Evolutionary conservation across 2,888 invertebrate genomes (phyloP), one percentile per base, ranked within the genome.

Genomic region (Caenorhabditis sp.): DNA sequence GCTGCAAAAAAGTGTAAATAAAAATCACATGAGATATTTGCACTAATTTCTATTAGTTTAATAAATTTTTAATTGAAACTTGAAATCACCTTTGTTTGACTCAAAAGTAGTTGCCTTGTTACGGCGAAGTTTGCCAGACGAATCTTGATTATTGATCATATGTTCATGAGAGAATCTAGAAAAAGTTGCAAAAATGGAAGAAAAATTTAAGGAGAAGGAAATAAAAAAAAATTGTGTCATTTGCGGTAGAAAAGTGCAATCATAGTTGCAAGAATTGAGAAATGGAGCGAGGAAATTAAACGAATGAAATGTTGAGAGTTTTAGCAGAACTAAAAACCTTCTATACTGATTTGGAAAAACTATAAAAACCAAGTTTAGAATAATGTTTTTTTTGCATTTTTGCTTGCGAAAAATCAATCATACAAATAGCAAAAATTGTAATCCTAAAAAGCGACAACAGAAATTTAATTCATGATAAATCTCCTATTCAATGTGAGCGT

Each of bases 21-120:
- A 43, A 43, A 43, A 43, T 43, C 43, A 43, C 43, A 23, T 52
- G 23, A 21, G 21, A 3, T 52, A 20, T 52, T 23, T 8, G 31
- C 23, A 31, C 61, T 31, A 49, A 21, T 31, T 31, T 31, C 31
- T 31, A 31, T 31, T 31, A 10, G 31, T 31, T 31, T 10, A 31
- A 31, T 31, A 31, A 31, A 31, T 31, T 31, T 31, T n/a, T n/a
- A n/a, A n/a, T n/a, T 7, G 31, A 31, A 10, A 31, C 4, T 31
- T 31, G 4, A 10, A 31, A 14, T 43, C 14, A 43, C 43, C 43
- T 43, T 43, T 43, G 17, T 59, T 60, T 63, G 65, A 59, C 54
- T 74, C 63, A 52, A 74, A 74, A 36, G 66, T 74, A 53, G 74
- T 74, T 59, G 74, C 74, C 63, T 74, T 74, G 59, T 74, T 74